Percentiles rank a stretch among this genome's conserved stretches.
Conservation (phyloP, 2,113 vertebrate genomes). For the Brevimyrus niger region DNA sequence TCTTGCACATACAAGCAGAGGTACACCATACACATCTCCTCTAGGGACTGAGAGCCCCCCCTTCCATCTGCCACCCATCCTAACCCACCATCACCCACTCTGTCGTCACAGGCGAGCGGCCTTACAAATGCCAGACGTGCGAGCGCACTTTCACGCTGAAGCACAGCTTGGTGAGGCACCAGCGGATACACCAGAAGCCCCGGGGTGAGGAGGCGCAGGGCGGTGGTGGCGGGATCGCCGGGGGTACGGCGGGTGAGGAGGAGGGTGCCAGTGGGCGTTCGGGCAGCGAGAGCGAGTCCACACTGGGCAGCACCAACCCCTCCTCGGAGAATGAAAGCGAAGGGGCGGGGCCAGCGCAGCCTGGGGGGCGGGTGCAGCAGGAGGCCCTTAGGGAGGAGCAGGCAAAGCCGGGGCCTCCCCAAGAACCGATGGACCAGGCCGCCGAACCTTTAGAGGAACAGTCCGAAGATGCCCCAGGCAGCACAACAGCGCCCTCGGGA, state of each 20-base stretch:
- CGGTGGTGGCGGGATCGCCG: slow-evolving; percentile 19
- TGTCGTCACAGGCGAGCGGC: slow-evolving; percentile 64
- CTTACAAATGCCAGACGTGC: slow-evolving; percentile 79
- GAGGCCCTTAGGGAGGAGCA: background rate
- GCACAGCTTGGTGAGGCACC: slow-evolving; percentile 81
- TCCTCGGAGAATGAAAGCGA: slow-evolving; percentile 53
- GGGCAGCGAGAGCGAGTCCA: slow-evolving; percentile 51
- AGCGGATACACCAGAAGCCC: slow-evolving; percentile 78
- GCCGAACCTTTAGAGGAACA: background rate
- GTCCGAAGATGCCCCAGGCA: background rate
- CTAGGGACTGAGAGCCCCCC: background rate
- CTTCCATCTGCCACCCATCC: background rate
- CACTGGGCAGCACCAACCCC: slow-evolving; percentile 32
- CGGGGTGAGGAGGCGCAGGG: slow-evolving; percentile 40
- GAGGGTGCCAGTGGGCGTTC: slow-evolving; percentile 47
- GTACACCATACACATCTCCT: background rate
- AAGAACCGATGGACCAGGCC: background rate
- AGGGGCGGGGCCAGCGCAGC: slow-evolving; percentile 37
- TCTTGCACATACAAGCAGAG: background rate
- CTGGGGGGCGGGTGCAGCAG: background rate
- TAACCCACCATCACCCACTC: background rate
- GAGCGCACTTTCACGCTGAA: slow-evolving; percentile 83
- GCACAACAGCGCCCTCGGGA: background rate
- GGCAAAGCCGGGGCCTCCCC: slow-evolving; percentile 29
- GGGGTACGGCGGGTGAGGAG: slow-evolving; percentile 46